Evolutionary conservation across 1,140 invertebrate species (phyloP).

Genomic region (Chrysomallon squamiferum): DNA sequence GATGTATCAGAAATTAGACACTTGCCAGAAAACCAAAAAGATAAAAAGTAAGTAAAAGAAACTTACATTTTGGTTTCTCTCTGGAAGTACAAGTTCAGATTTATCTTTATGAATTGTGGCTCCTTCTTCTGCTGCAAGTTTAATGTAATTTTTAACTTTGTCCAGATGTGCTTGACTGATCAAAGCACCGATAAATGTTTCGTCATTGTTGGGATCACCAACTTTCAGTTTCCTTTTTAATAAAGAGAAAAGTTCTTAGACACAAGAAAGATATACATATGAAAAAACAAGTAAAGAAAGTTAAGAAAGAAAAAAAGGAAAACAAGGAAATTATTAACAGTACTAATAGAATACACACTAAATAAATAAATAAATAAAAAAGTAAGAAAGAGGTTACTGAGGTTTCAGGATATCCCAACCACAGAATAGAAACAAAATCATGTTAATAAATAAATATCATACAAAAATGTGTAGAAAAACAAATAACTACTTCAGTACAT

Average conservation of each 20-base stretch:
- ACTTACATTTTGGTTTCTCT: conserved; percentile 53
- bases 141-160: conserved; percentile 67
- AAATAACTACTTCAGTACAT: too few relatives aligned
- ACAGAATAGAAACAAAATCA: too few relatives aligned
- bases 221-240: conserved; percentile 63
- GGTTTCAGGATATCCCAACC: too few relatives aligned
- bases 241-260: not conserved
- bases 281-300: not conserved
- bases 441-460: too few relatives aligned
- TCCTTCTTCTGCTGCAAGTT: conserved; percentile 53
- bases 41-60: too few relatives aligned
- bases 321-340: not conserved
- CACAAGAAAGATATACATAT: not conserved
- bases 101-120: conserved; percentile 54
- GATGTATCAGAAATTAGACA: too few relatives aligned
- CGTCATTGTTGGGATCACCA: conserved; percentile 64
- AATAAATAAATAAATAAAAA: too few relatives aligned
- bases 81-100: conserved; percentile 48
- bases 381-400: too few relatives aligned
- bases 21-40: too few relatives aligned
- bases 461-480: too few relatives aligned
- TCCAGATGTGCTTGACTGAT: conserved; percentile 66
- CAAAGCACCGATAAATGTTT: conserved; percentile 65
- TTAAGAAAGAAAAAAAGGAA: too few relatives aligned
- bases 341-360: too few relatives aligned